Evolutionary conservation across 2,888 invertebrate species (phyloP), one percentile per base, ranked within the genome.

Genomic region (Ectemnius cavifrons): DNA sequence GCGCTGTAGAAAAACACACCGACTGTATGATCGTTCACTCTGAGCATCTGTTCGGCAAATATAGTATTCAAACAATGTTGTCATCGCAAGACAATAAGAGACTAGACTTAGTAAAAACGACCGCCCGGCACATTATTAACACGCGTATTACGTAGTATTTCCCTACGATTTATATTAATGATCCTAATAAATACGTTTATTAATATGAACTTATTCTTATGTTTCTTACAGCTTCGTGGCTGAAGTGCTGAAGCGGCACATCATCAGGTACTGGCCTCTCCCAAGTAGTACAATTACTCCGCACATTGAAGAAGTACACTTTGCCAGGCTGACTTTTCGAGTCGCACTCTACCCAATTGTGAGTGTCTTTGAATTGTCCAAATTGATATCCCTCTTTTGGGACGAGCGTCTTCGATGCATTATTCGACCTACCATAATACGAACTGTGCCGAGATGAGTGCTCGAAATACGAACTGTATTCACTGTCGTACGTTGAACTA

Each of bases 281-380:
- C 85, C 86, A 87, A 0, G 84, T 85, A 18, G 66, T 74, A 56
- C 76, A 76, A 5, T 23, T 20, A 4, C 80, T 83, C 20, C 79
- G 76, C 1, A 75, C 65, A 49, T 86, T 86, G 45, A 81, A 84
- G 47, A 76, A 86, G 72, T 86, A 87, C 4, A 58, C 56, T 1
- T 64, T 66, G 0, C 72, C 76, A 0, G 85, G 84, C 63, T 70
- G 70, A n/a, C 59, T 84, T n/a, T 56, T 81, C 1, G 87, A 87
- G 20, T 56, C 65, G 49, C 85, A 87, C 59, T 86, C 78, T 3
- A 88, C 62, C 87, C 87, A 88, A 56, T 84, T 78, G 4, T 80
- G 49, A 56, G 82, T 85, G 0, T 80, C 72, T 11, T 73, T 67
- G 37, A 81, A 85, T 8, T 77, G 37, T 0, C 84, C 86, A 45